Evolutionary conservation across 2,888 invertebrate species (phyloP), one percentile per base, ranked within the genome.

Genomic region (Cancer borealis): DNA sequence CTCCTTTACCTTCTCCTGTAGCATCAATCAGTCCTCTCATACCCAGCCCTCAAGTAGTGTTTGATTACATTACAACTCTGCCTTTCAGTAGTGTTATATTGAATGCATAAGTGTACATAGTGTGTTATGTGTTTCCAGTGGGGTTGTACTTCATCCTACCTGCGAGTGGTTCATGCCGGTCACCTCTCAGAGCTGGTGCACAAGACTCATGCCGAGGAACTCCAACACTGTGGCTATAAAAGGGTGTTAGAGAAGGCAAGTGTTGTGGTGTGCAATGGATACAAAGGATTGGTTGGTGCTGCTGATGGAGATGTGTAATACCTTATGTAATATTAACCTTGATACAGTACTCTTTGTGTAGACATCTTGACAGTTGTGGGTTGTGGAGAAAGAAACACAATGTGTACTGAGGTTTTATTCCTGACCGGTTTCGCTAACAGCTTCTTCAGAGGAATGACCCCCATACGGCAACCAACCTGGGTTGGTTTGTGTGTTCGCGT

Each of bases 211-310:
- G 88, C 47, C 6, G 88, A 88, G 21, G 88, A 88, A 14, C 47
- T 88, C 21, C 45, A 47, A 17, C 88, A 88, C 88, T 88, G 88
- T n/a, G 88, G 88, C 88, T 88, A 88, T 45, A 88, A 88, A 45
- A 88, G 47, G 45, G 45, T 88, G 17, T 5, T 46, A 14, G 47
- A 88, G 46, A 46, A 88, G 46, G 88, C 47, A 88, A 47, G 47
- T 84, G 54, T 21, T 3, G 12, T 26, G 26, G 73, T 26, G n/a
- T 26, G 8, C n/a, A 73, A 26, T n/a, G 73, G 73, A 26, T 73
- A 26, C 26, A 26, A 26, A 91, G n/a, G 89, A 30, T 14, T 54
- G 14, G 30, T 91, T 91, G 49, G 39, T 39, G 26, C 46, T 21
- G 12, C 17, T 66, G 21, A 66, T 66, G 17, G 60, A 66, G 4